A percentile compares a stretch with the other conserved stretches of the same genome.
Evolutionary conservation across 2,888 invertebrate species (phyloP).

Genomic region (Arge pagana): DNA sequence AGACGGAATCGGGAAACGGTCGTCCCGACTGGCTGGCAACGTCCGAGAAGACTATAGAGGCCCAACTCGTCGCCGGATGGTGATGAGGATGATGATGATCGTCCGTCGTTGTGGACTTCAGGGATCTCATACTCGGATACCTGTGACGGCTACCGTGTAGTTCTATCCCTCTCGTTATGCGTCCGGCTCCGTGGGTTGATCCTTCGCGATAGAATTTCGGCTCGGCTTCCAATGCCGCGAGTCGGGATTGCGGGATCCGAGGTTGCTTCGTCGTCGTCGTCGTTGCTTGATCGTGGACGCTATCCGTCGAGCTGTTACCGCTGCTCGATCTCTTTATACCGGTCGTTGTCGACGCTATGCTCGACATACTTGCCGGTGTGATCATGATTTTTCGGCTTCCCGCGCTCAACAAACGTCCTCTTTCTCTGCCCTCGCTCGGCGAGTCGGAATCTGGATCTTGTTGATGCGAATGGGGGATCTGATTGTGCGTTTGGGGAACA

Average conservation of each 20-base stretch:
- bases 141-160: constrained; percentile 36
- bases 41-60: constrained; percentile 66
- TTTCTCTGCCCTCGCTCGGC: constrained; percentile 41
- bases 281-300: constrained; percentile 39
- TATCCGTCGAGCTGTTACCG: constrained; percentile 43
- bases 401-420: constrained; percentile 36
- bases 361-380: constrained; percentile 22
- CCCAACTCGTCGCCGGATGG: constrained; percentile 45
- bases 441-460: constrained; percentile 45
- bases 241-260: constrained; percentile 18
- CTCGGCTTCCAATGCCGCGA: constrained; percentile 21
- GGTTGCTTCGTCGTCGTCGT: constrained; percentile 10
- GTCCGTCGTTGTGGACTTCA: constrained; percentile 45
- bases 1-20: constrained; percentile 69
- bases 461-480: constrained; percentile 14
- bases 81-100: constrained; percentile 41
- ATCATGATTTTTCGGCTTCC: constrained; percentile 32
- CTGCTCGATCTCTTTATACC: constrained; percentile 36
- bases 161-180: constrained; percentile 32
- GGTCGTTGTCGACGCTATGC: constrained; percentile 29
- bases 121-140: constrained; percentile 49
- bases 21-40: constrained; percentile 62
- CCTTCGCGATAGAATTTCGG: constrained; percentile 28
- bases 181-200: constrained; percentile 29
- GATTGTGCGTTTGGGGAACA: neutral